phyloP scores from a whole-genome alignment of 2,888 invertebrate species.

The Lasioglossum vierecki region DNA sequence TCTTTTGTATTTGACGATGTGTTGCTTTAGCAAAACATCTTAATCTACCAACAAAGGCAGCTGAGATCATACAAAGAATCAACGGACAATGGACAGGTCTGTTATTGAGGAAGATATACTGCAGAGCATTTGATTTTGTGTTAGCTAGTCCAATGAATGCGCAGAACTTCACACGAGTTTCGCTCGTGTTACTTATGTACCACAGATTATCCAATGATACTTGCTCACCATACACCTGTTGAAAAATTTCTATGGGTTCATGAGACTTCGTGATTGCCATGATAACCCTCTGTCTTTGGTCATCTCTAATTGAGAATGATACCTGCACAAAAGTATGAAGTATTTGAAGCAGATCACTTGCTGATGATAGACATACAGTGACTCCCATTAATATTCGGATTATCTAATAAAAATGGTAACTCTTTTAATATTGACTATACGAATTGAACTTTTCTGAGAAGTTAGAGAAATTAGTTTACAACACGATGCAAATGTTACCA shows the following conservation, averaged over 20 bases:
- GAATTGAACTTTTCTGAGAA: no score
- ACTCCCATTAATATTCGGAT: no score
- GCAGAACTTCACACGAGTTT: slow-evolving; percentile 45
- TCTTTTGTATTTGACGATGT: not conserved
- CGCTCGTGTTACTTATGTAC: slow-evolving; percentile 49
- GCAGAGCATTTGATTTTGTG: slow-evolving; percentile 36
- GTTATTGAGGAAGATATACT: slow-evolving; percentile 71
- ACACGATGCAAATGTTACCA: no score
- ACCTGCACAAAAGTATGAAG: slow-evolving; percentile 70
- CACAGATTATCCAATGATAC: slow-evolving; percentile 48
- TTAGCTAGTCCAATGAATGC: slow-evolving; percentile 70
- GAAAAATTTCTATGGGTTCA: slow-evolving; percentile 66
- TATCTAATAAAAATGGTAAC: no score
- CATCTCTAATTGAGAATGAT: slow-evolving; percentile 89
- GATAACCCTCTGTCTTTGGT: slow-evolving; percentile 86
- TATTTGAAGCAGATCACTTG: not conserved
- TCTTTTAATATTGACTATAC: no score
- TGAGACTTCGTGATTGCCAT: slow-evolving; percentile 75
- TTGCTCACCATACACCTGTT: slow-evolving; percentile 60
- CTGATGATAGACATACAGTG: not conserved
- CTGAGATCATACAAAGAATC: slow-evolving; percentile 44
- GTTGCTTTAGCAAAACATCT: not conserved
- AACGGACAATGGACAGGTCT: slow-evolving; percentile 63
- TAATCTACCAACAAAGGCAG: slow-evolving; percentile 15
- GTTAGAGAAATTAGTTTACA: no score